These are phyloP conservation scores for Phengaris alcon DNA, from an alignment of 2,888 invertebrate species.

Conservation along the genomic window DNA sequence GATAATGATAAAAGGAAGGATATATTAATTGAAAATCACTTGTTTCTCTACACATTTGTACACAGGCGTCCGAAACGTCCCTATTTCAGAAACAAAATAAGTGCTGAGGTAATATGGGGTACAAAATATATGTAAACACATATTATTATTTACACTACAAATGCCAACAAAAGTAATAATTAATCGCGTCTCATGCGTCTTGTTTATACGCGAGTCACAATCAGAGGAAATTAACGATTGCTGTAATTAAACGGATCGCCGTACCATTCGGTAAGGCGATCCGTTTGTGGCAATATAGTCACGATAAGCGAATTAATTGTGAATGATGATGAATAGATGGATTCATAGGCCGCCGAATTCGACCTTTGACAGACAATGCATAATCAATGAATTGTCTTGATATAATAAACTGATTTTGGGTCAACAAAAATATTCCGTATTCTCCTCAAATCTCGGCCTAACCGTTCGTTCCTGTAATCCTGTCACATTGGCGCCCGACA, in stretches of 20 bases:
- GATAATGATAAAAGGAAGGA: constrained; percentile 8
- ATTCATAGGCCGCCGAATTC: constrained; percentile 30
- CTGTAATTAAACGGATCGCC: constrained; percentile 77
- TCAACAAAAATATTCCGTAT: no score
- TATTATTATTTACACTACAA: no score
- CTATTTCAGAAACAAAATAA: not conserved
- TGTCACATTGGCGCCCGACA: no score
- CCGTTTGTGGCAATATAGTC: constrained; percentile 56
- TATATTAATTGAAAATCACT: not conserved
- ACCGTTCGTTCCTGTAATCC: no score
- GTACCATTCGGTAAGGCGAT: constrained; percentile 53
- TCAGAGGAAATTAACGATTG: constrained; percentile 72
- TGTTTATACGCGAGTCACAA: constrained; percentile 44
- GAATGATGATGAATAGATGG: not conserved
- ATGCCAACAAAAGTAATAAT: not conserved
- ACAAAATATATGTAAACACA: no score
- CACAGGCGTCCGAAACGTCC: not conserved
- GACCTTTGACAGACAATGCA: no score
- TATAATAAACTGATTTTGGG: no score
- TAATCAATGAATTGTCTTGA: no score
- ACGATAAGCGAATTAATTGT: constrained; percentile 78
- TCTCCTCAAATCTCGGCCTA: no score
- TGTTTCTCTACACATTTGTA: not conserved
- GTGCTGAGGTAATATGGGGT: not conserved
- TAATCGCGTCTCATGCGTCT: constrained; percentile 8